Evolutionary conservation across 2,113 vertebrate species (phyloP), one percentile per base, ranked within the genome.

Genomic region (Rhagologus leucostigma): DNA sequence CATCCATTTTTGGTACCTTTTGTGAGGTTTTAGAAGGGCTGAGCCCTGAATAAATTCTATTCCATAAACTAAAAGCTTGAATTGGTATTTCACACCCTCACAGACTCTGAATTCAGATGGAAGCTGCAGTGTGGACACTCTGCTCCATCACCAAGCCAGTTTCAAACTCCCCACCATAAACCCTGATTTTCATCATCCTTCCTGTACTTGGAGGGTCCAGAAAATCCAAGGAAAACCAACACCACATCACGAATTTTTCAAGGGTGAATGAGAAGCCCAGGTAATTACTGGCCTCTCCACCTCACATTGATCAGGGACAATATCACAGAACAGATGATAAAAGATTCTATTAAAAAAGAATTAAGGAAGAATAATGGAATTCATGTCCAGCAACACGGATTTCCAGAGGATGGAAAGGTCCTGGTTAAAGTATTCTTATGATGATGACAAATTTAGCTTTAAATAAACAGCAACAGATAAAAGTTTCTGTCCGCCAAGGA

Each of bases 341-440:
- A 93, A 65, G 94, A 83, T 35, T 88, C 79, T 56, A 39, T 95
- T 93, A 92, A 84, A 74, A 74, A 77, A 52, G 52, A 95, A 93
- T 96, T 95, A 92, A 86, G 44, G 70, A 6, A 55, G 15, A 93
- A 78, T n/a, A 93, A 90, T 3, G 69, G 50, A 67, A 93, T 64
- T 71, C 55, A 47, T 6, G 50, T 26, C 50, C 55, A 77, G 27
- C 2, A 3, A 41, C 15, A 8, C 0, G 13, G 71, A 67, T 77
- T 74, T 74, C 39, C 20, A 71, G 32, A 27, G 57, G 57, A 63
- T 4, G 33, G 33, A 67, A 67, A 85, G n/a, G 32, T 16, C 21
- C 10, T 47, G 35, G 24, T 32, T 77, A 24, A 50, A 1, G 12
- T 5, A 13, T 64, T 68, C 46, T 50, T 18, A 47, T 1, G 13